Conservation (phyloP, 2,113 vertebrate genomes). For the Diglossa brunneiventris region DNA sequence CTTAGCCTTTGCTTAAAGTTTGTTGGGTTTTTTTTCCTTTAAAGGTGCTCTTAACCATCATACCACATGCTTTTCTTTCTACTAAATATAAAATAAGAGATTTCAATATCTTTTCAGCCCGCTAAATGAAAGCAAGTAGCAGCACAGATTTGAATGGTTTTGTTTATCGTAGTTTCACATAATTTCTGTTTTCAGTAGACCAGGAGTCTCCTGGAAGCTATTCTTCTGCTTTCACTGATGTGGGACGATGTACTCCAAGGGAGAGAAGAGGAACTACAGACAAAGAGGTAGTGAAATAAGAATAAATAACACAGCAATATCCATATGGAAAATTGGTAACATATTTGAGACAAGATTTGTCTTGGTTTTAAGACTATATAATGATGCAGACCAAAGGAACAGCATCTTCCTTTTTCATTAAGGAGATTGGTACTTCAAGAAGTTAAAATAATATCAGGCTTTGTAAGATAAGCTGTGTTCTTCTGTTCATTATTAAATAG, state of each 20-base stretch:
- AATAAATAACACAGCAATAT: neutral
- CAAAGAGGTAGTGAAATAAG: constrained; percentile 84
- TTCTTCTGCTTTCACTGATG: constrained; percentile 81
- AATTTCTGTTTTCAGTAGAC: constrained; percentile 79
- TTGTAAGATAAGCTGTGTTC: neutral
- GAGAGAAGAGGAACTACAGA: constrained; percentile 86
- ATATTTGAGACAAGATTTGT: neutral
- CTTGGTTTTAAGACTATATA: neutral
- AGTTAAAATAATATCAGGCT: neutral
- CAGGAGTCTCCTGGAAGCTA: constrained; percentile 86
- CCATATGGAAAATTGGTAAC: neutral
- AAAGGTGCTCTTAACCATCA: neutral
- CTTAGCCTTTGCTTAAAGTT: neutral
- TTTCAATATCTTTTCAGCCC: neutral
- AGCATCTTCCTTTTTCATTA: neutral
- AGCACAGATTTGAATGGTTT: neutral
- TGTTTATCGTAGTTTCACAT: neutral
- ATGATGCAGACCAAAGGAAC: neutral
- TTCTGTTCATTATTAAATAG: neutral
- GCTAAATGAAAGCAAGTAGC: neutral
- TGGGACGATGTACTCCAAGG: constrained; percentile 79
- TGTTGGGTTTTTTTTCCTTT: neutral
- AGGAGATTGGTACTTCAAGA: neutral
- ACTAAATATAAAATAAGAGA: neutral
- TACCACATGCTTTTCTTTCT: neutral